Evolutionary conservation across 2,888 invertebrate genomes (phyloP).

Genomic region (Athalia rosae): DNA sequence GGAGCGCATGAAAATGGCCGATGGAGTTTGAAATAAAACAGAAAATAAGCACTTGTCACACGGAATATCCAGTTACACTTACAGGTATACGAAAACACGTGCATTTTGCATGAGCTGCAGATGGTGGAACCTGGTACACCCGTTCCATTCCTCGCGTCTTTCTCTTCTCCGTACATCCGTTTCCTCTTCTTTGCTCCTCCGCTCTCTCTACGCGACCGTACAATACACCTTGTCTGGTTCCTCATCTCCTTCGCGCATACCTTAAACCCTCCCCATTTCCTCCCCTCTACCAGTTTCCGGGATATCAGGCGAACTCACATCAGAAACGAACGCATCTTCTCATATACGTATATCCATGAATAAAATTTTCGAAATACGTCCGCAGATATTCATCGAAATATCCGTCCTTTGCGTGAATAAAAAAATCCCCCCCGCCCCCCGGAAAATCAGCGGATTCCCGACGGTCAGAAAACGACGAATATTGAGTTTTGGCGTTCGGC

Average conservation of each 20-base stretch:
- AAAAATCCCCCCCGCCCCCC: too few relatives aligned
- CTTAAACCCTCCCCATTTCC: background rate
- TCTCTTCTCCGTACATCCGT: too few relatives aligned
- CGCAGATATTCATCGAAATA: background rate
- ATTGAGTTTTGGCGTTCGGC: too few relatives aligned
- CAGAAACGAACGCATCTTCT: background rate
- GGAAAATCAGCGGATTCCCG: too few relatives aligned
- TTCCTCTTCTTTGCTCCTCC: too few relatives aligned
- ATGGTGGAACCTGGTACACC: conserved; percentile 10
- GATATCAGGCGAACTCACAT: background rate
- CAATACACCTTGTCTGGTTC: too few relatives aligned
- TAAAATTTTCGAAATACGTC: background rate
- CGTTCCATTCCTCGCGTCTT: background rate
- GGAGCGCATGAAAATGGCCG: conserved; percentile 17
- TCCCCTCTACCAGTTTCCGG: background rate
- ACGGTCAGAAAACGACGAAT: too few relatives aligned
- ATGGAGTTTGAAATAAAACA: conserved; percentile 18
- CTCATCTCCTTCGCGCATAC: too few relatives aligned
- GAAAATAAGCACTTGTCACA: conserved; percentile 33
- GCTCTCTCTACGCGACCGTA: too few relatives aligned
- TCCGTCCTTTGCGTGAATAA: too few relatives aligned
- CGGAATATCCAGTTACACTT: conserved; percentile 25
- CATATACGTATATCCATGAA: conserved; percentile 9
- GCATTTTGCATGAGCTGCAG: conserved; percentile 8
- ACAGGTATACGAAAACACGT: background rate